A percentile compares a stretch with the other conserved stretches of the same genome.
Conservation (phyloP, 2,113 vertebrate species). For the Brienomyrus brachyistius region DNA sequence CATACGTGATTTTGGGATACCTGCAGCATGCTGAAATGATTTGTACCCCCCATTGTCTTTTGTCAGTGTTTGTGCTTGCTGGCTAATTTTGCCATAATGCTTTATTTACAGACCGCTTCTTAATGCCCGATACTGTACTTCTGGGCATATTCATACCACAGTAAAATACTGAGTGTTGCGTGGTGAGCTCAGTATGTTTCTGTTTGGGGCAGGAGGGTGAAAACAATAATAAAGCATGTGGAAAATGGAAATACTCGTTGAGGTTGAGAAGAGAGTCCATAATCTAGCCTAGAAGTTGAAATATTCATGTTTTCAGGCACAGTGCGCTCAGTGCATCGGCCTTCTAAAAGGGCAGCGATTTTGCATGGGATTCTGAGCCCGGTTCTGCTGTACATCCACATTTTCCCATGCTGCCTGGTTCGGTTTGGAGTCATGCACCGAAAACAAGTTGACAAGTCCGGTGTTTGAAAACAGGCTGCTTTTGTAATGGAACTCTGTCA, state of each 20-base stretch:
- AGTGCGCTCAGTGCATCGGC: not conserved
- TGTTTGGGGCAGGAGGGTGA: no score
- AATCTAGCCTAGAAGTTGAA: not conserved
- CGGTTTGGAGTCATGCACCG: not conserved
- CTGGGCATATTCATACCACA: not conserved
- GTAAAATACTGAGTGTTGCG: not conserved
- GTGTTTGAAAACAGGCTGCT: not conserved
- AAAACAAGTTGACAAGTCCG: not conserved
- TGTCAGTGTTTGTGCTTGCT: slow-evolving; percentile 1
- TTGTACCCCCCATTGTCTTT: slow-evolving; percentile 11
- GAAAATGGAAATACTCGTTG: not conserved
- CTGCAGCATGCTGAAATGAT: slow-evolving; percentile 15
- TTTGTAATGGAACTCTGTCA: not conserved
- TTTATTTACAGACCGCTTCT: slow-evolving; percentile 7
- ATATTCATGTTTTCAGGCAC: not conserved
- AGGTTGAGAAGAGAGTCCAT: not conserved
- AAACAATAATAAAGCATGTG: not conserved
- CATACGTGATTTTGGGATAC: slow-evolving; percentile 13
- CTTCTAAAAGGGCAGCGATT: not conserved
- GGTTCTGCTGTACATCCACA: not conserved
- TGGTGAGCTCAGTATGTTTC: not conserved
- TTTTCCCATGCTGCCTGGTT: not conserved
- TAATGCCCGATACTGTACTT: slow-evolving; percentile 2
- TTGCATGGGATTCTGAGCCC: not conserved
- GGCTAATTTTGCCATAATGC: slow-evolving; percentile 12